Base-by-base conservation (phyloP, 2,113 vertebrate genomes). In the Excalfactoria chinensis region DNA sequence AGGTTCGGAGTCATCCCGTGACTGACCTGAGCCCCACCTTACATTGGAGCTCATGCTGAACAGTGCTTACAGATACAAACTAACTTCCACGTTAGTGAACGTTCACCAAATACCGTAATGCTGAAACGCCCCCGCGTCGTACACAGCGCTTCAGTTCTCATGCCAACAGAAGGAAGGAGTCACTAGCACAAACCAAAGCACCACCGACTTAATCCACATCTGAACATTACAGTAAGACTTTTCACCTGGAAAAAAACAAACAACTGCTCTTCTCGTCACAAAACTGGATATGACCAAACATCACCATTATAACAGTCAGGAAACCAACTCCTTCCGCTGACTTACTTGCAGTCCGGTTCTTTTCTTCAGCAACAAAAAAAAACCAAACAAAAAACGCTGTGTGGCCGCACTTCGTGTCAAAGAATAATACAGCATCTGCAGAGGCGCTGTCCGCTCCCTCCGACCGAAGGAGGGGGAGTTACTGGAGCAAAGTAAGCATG, bases 401-500 rank as follows among this genome's bases (percentile, higher is more conserved):
- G 56, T 59, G 70, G 71, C 46, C 55, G 74, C 60, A n/a, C 95
- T 96, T 93, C 68, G 96, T 95, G 97, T 99, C 98, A 99, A 93
- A 99, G 98, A 92, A 99, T 98, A 83, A 98, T 97, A 53, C 99
- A 99, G 96, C 98, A 99, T 95, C 98, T 98, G 97, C 99, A 99
- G 90, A 99, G 97, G 86, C 98, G 98, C 91, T 98, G 98, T 53
- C 98, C 98, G 3, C 98, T 97, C 71, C 98, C 98, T 56, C 98
- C 98, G n/a, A 98, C 98, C 4, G 98, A 98, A 1, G 98, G 98
- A 9, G 98, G 98, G 6, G 99, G 99, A 8, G 98, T 99, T 55
- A 99, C 98, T 3, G 99, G 99, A 30, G 99, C 99, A 72, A 99
- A 99, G 97, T 99, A 99, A 93, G 99, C 99, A 2, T 99, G 99